Conservation (phyloP, 2,888 invertebrate species). For the Stenolophus ochropezus region DNA sequence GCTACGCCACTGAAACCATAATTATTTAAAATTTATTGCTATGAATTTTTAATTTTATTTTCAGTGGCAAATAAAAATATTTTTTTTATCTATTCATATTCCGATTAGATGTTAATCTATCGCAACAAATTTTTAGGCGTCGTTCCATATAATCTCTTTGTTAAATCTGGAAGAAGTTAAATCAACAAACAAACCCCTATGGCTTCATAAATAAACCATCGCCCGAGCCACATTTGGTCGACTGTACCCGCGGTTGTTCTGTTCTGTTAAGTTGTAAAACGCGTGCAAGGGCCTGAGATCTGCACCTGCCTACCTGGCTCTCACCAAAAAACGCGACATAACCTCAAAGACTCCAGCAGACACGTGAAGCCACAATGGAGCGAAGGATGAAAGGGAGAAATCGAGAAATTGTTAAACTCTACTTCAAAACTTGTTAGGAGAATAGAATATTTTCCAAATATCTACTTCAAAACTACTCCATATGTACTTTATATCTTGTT, state of each 20-base stretch:
- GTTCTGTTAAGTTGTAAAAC: constrained; percentile 50
- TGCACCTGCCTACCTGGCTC: constrained; percentile 54
- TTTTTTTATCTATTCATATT: background rate
- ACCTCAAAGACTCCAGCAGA: constrained; percentile 5
- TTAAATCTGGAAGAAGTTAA: background rate
- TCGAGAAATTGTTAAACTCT: background rate
- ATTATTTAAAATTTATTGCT: too few species aligned
- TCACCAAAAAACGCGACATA: constrained; percentile 19
- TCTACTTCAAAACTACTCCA: background rate
- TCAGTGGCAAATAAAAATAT: too few species aligned
- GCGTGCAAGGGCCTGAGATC: constrained; percentile 39
- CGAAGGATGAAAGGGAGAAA: background rate
- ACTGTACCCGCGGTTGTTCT: constrained; percentile 24
- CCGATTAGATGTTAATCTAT: background rate
- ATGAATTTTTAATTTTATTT: too few species aligned
- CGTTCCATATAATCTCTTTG: background rate
- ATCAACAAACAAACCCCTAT: constrained; percentile 26
- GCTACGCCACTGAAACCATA: too few species aligned
- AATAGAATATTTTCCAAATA: background rate
- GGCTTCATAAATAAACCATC: constrained; percentile 36
- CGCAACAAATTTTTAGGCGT: background rate
- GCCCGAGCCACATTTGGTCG: constrained; percentile 9
- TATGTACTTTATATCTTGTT: background rate
- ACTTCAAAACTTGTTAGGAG: background rate
- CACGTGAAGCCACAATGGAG: background rate